phyloP scores from a whole-genome alignment of 2,888 invertebrate species.

The Heteromurus nitidus region DNA sequence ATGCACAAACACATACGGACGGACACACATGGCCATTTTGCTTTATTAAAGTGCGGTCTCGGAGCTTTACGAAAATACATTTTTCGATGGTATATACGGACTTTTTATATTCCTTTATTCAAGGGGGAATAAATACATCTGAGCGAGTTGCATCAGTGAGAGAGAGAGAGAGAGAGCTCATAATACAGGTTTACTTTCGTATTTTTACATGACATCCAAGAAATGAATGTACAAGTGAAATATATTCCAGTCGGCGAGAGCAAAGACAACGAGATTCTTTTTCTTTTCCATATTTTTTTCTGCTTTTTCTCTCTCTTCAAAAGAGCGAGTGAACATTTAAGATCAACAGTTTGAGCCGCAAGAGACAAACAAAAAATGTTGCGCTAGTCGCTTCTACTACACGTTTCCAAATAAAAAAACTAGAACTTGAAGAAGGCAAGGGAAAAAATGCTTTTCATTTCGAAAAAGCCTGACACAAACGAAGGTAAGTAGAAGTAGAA shows the following conservation, averaged over 20 bases:
- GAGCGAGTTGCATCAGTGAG: not conserved
- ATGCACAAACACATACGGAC: slow-evolving; percentile 8
- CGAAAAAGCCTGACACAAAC: not conserved
- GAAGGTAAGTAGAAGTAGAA: no score
- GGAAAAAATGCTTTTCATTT: slow-evolving; percentile 21
- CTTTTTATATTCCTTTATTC: slow-evolving; percentile 38
- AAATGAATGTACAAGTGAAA: slow-evolving; percentile 48
- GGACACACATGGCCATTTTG: not conserved
- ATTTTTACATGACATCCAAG: slow-evolving; percentile 38
- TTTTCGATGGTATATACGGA: no score
- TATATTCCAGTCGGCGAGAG: slow-evolving; percentile 63
- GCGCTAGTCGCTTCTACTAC: not conserved
- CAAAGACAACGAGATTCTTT: slow-evolving; percentile 62
- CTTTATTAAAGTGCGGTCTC: slow-evolving; percentile 31
- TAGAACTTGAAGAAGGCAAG: not conserved
- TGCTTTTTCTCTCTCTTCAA: not conserved
- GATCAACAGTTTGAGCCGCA: slow-evolving; percentile 19
- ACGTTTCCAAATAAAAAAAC: slow-evolving; percentile 3
- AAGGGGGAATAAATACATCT: not conserved
- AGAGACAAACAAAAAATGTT: slow-evolving; percentile 28
- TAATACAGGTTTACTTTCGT: slow-evolving; percentile 21
- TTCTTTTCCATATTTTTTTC: slow-evolving; percentile 24
- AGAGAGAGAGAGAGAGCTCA: not conserved
- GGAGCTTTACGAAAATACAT: slow-evolving; percentile 38
- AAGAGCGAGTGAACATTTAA: slow-evolving; percentile 17